phyloP scores from a whole-genome alignment of 1,140 invertebrate species.

The Pararge aegeria region DNA sequence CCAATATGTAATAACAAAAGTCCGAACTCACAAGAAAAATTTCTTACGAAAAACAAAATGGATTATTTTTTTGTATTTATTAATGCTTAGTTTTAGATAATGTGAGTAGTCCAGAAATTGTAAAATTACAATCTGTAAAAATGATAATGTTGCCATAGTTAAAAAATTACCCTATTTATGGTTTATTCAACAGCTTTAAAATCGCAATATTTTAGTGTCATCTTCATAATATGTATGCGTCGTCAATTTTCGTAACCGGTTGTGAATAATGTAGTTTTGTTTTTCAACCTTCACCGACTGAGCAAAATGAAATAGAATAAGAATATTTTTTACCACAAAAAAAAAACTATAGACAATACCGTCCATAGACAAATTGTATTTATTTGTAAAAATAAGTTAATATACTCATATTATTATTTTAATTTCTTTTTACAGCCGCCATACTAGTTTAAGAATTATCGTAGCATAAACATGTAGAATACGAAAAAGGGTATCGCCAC shows the following conservation, averaged over 20 bases:
- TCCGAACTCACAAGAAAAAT: no score
- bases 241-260: constrained; percentile 51
- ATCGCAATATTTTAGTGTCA: not conserved
- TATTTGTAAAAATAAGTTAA: constrained; percentile 69
- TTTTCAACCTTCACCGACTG: constrained; percentile 37
- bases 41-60: no score
- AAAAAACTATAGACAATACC: constrained; percentile 66
- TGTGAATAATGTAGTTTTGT: constrained; percentile 47
- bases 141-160: constrained; percentile 23
- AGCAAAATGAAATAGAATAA: constrained; percentile 43
- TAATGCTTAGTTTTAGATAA: not conserved
- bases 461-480: constrained; percentile 23
- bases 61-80: no score
- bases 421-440: constrained; percentile 52
- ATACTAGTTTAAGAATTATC: constrained; percentile 51
- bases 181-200: constrained; percentile 17
- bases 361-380: constrained; percentile 70
- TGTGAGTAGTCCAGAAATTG: not conserved
- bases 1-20: no score
- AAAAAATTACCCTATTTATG: constrained; percentile 14
- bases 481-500: not conserved
- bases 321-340: constrained; percentile 47
- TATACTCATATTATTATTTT: constrained; percentile 52
- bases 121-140: not conserved
- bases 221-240: constrained; percentile 21